Base-by-base conservation (phyloP, 2,888 invertebrate species). In the Drosophila borealis region DNA sequence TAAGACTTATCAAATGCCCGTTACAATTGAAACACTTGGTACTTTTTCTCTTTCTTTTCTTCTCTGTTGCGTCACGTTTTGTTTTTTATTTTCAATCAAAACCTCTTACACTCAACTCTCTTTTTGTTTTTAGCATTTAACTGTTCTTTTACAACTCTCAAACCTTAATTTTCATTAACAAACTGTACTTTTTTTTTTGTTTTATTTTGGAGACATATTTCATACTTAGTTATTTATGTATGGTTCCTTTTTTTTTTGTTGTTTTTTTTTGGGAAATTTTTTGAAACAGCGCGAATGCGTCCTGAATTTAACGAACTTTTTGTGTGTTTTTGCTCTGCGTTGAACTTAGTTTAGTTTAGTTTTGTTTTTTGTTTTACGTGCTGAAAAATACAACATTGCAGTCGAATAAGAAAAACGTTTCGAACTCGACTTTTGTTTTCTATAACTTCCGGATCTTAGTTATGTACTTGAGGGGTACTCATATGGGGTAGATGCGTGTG, bases 361-460 rank as follows among this genome's bases (percentile, higher is more conserved):
- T 19, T 62, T 55, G 66, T 25, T 61, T 48, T 46, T 49, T 61
- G 11, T 50, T 63, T 73, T 56, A 78, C 57, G 86, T 86, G 84
- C 88, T 82, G 76, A 76, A 82, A 75, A 88, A 74, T 85, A 85
- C 88, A 84, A 86, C 84, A 67, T 76, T 84, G 86, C 88, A 74
- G 71, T 80, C 80, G 67, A 72, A 74, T 66, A 66, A 36, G n/a
- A 53, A 57, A 50, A 46, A 48, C 55, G 54, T 34, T 41, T 29
- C 29, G 8, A 29, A 29, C 29, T 29, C 29, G 29, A 41, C 10
- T 10, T 41, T 37, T 34, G 9, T 34, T 34, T 34, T 14, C 14
- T 17, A 14, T 39, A 17, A 14, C 39, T 17, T 50, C 39, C 50
- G 19, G 13, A 34, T 33, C 42, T 63, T 54, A 50, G 11, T 17